Conservation (phyloP, 2,888 invertebrate genomes). For the Falcaria lacertinaria region DNA sequence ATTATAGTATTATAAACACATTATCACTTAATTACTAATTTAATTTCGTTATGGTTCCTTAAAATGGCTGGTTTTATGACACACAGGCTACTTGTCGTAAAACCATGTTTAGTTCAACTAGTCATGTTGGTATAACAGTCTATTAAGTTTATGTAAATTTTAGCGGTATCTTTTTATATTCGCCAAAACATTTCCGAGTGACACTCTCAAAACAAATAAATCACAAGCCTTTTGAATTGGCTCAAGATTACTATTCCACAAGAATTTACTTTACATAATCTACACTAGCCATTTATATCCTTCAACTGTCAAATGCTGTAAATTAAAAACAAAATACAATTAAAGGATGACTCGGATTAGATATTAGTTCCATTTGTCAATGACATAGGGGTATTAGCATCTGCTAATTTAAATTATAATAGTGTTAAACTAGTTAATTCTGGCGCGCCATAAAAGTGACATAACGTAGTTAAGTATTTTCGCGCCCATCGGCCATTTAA, state of each 20-base stretch:
- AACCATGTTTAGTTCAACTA: background rate
- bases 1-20: background rate
- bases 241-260: background rate
- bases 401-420: background rate
- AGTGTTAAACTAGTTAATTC: background rate
- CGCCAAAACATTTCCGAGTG: background rate
- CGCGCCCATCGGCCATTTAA: conserved; percentile 4
- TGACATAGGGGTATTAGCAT: background rate
- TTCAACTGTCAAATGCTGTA: background rate
- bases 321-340: background rate
- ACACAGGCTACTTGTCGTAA: too few relatives aligned
- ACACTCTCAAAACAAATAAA: background rate
- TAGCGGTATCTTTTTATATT: background rate
- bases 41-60: background rate
- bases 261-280: background rate
- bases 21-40: too few relatives aligned
- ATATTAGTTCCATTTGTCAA: background rate
- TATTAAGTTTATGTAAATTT: background rate
- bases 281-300: background rate
- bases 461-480: conserved; percentile 8
- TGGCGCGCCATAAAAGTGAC: conserved; percentile 3
- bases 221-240: background rate
- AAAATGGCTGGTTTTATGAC: too few relatives aligned
- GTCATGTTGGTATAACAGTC: background rate
- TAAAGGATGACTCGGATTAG: background rate